phyloP scores from a whole-genome alignment of 2,113 vertebrate species.

The Marcusenius ussheri region DNA sequence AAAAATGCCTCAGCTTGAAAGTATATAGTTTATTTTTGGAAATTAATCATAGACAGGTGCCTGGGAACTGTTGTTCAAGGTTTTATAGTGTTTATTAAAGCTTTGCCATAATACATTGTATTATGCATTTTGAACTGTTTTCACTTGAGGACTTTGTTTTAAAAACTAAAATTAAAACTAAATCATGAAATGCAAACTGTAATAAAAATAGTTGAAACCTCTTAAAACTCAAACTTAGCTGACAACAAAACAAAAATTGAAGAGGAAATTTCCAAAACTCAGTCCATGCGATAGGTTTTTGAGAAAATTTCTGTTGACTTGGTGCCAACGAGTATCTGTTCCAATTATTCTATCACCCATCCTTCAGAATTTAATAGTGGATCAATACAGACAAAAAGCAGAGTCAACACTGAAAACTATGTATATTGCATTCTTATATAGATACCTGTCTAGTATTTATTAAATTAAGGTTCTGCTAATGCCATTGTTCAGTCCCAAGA shows the following conservation, averaged over 20 bases:
- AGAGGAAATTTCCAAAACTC: background rate
- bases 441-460: background rate
- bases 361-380: background rate
- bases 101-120: background rate
- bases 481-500: too few species aligned
- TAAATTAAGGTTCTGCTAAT: background rate
- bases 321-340: background rate
- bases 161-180: background rate
- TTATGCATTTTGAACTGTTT: background rate
- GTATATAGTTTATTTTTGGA: background rate
- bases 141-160: background rate
- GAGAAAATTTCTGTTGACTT: background rate
- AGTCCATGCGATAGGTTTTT: background rate
- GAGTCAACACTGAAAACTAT: background rate
- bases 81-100: background rate
- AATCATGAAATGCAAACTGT: background rate
- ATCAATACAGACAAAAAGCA: conserved; percentile 7
- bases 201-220: background rate
- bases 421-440: background rate
- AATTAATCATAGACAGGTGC: background rate
- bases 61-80: background rate
- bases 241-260: background rate
- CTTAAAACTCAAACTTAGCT: background rate
- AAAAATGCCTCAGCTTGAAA: background rate
- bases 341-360: background rate